Base-by-base conservation (phyloP, 2,113 vertebrate species). In the Aythya baeri region DNA sequence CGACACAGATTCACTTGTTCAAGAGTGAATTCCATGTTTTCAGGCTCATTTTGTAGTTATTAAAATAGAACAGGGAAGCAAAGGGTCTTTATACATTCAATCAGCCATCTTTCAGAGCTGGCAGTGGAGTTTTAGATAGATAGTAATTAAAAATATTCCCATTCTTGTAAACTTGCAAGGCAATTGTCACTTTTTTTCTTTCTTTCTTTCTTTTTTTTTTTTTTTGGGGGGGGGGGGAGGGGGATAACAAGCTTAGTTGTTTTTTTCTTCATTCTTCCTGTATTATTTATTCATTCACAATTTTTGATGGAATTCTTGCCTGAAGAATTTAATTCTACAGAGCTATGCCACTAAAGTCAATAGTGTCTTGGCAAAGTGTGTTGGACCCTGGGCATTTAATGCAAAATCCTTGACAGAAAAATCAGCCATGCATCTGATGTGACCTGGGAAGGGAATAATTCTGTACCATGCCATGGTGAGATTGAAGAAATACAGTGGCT, bases 341-440 rank as follows among this genome's bases (percentile, higher is more conserved):
- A 54, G 36, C 17, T 54, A 2, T 21, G 23, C 10, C 7, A 32
- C 72, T 34, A 11, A 63, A 57, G 8, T 26, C 38, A 65, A 29
- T 8, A 41, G 6, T 20, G 6, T 9, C 20, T 16, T 13, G 8
- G 18, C 22, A 61, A 43, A 57, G 14, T 27, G 3, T 2, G 0
- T 31, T 67, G 4, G 12, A 32, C 13, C 6, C 29, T 44, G 31
- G 8, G 8, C 58, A 20, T 43, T 32, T 44, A 6, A 5, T 38
- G n/a, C 4, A 58, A 26, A 7, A 43, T 7, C 6, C 46, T 23
- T 43, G 66, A 44, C 0, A 65, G 29, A 57, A 83, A 88, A 75
- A 34, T 63, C 36, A 29, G 38, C 6, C 13, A 3, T 1, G 4
- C 27, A 12, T 58, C 9, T 41, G 22, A 9, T n/a, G 16, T 52